These are phyloP conservation scores for Glaucidium brasilianum DNA, from an alignment of 2,113 vertebrate genomes.

Conservation along the genomic window DNA sequence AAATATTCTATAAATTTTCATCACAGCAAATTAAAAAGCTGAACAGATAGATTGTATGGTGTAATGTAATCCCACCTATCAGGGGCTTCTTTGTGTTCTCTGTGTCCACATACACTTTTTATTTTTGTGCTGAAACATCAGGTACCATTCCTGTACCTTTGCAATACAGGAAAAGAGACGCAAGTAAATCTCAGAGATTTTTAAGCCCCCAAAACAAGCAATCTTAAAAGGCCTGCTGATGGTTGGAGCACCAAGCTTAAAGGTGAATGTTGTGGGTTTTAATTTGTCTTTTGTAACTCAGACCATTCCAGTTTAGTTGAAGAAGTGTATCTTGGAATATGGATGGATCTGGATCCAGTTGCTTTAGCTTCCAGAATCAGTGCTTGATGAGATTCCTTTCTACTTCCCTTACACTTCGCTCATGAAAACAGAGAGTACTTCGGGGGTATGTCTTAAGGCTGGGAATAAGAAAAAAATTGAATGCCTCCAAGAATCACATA, in stretches of 20 bases:
- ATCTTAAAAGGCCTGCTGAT: background rate
- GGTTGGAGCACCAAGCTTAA: background rate
- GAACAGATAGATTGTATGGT: background rate
- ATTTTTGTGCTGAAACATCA: background rate
- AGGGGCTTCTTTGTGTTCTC: background rate
- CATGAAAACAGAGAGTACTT: background rate
- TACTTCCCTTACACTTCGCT: background rate
- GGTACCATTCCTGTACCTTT: background rate
- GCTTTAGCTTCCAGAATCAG: background rate
- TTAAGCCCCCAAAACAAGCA: background rate
- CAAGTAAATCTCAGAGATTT: background rate
- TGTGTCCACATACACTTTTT: background rate
- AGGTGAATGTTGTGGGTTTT: fast-evolving
- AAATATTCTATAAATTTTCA: background rate
- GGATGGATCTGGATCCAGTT: background rate
- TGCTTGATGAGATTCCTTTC: background rate
- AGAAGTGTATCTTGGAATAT: background rate
- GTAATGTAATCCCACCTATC: background rate
- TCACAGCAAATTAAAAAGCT: background rate
- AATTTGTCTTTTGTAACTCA: background rate
- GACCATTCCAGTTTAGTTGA: background rate
- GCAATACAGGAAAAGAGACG: background rate
- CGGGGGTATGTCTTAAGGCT: background rate
- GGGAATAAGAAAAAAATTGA: background rate
- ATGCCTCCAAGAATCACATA: background rate